Base-by-base conservation (phyloP, 2,888 invertebrate species). In the Tiphia femorata region DNA sequence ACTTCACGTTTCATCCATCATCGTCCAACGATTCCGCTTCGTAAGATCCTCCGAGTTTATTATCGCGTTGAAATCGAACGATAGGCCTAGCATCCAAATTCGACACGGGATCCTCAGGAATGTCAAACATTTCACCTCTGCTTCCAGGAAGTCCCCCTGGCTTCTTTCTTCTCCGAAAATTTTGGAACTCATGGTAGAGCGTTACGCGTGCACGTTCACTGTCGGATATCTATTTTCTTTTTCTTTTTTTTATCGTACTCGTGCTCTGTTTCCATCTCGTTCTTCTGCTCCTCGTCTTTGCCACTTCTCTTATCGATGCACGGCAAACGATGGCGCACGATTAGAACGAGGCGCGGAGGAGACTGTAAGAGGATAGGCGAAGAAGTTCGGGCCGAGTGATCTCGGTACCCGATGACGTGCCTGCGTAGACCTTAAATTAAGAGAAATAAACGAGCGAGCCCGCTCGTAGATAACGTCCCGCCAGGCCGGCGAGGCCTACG, bases 91-190 rank as follows among this genome's bases (percentile, higher is more conserved):
- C 49, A n/a, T n/a, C n/a, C n/a, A n/a, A n/a, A n/a, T n/a, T n/a
- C n/a, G n/a, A n/a, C n/a, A n/a, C n/a, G n/a, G n/a, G n/a, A n/a
- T n/a, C n/a, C n/a, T n/a, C n/a, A n/a, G 33, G 62, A 70, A 70
- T 70, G 63, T 65, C 52, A 62, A 61, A 62, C 62, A 59, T 67
- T 25, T 64, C 62, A 53, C 69, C 55, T n/a, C n/a, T 58, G 59
- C 44, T 56, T 37, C 23, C 12, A 23, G n/a, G n/a, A n/a, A n/a
- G n/a, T n/a, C n/a, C n/a, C n/a, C n/a, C n/a, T n/a, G n/a, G n/a
- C n/a, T n/a, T n/a, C n/a, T n/a, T 38, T 30, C 35, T 38, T 57
- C 56, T 51, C 53, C 54, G 46, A 44, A 33, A 51, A 53, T 53
- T 35, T 37, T 37, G 44, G 17, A 19, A 38, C 43, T 19, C 8